Evolutionary conservation across 2,113 vertebrate species (phyloP), one percentile per base, ranked within the genome.

Genomic region (Grallaria varia): DNA sequence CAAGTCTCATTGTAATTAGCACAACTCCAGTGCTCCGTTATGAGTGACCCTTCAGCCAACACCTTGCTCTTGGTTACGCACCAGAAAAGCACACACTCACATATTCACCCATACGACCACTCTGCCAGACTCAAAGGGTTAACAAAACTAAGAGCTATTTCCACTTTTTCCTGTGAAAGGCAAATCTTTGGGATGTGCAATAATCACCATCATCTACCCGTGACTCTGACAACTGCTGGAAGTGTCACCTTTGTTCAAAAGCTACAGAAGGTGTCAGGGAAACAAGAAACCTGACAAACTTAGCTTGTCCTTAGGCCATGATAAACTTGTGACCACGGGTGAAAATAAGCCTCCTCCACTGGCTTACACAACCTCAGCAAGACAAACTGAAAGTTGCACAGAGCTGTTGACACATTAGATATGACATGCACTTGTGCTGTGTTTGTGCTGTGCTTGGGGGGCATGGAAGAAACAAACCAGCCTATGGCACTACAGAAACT

Each of bases 401-500:
- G 93, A 89, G 87, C 58, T 95, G 77, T 50, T 78, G 69, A 84
- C 84, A 75, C 4, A 7, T 4, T 4, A 75, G 91, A 68, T 68
- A 87, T 1, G 9, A 62, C 0, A 10, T 68, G 37, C 24, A 23
- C 2, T n/a, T 25, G 35, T 0, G 0, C n/a, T 58, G 16, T 20
- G 14, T 64, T 68, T 44, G 62, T 10, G 21, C 45, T 44, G 25
- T 4, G 19, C 42, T 35, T 71, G 35, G 39, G 44, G 10, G 28
- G 40, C 3, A 2, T 76, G 44, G 33, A 58, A 64, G 72, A 31
- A 84, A 76, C 22, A 62, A 87, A 49, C 4, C 23, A 81, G 52
- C 80, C 60, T 52, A n/a, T 13, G 37, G 60, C 5, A 31, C 17
- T 8, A 21, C 5, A 2, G 44, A 87, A 89, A 60, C 10, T 5